Evolutionary conservation across 2,797 vertebrate genomes (phyloP).

Genomic region (Leontocebus nigricollis): DNA sequence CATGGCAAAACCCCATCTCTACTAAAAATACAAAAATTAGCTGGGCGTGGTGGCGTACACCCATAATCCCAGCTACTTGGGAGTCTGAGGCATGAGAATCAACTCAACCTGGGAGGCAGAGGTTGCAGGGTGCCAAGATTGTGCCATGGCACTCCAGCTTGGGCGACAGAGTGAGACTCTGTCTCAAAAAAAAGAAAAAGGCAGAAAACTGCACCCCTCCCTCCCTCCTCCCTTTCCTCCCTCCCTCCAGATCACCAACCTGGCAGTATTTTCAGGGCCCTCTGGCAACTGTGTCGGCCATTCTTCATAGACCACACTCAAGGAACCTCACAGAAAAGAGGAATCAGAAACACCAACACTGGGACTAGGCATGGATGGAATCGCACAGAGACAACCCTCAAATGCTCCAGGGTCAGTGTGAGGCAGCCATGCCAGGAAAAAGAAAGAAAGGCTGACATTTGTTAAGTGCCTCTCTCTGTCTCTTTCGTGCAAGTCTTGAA

Average conservation of each 20-base stretch:
- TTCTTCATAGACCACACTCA: not conserved
- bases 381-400: not conserved
- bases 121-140: not conserved
- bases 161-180: not conserved
- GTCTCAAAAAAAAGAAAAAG: not conserved
- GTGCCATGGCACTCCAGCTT: not conserved
- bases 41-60: fast-evolving
- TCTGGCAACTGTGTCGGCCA: fast-evolving
- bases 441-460: slow-evolving; percentile 41
- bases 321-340: fast-evolving
- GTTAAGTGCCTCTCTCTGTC: slow-evolving; percentile 53
- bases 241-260: not conserved
- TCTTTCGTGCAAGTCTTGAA: slow-evolving; percentile 38
- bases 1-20: not conserved
- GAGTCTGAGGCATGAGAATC: not conserved
- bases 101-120: not conserved
- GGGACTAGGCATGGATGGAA: not conserved
- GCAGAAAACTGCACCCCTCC: not conserved
- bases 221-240: fast-evolving
- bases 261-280: not conserved
- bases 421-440: not conserved
- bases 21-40: not conserved
- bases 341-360: not conserved
- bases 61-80: not conserved
- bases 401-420: not conserved